phyloP scores from a whole-genome alignment of 92 coral and sea anemone species.

The Micromussa lordhowensis region DNA sequence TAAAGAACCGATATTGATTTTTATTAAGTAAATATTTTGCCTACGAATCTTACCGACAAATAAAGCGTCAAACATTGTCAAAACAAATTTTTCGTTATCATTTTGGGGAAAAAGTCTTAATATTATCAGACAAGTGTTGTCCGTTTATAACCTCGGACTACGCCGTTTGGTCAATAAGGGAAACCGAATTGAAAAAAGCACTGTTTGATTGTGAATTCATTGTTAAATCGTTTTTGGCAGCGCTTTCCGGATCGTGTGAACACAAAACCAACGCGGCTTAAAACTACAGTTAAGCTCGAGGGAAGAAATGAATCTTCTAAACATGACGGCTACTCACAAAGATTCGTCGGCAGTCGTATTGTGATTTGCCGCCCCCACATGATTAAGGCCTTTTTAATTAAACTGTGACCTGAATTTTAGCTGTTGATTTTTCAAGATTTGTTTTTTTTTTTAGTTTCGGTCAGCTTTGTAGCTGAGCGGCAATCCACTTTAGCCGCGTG shows the following conservation, averaged over 20 bases:
- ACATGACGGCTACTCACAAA: conserved; percentile 39
- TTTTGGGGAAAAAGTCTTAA: not conserved
- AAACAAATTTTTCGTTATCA: conserved; percentile 38
- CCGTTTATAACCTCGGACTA: not conserved
- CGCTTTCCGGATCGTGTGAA: conserved; percentile 36
- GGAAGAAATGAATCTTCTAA: conserved; percentile 43
- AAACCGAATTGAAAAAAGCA: not conserved
- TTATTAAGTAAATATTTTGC: conserved; percentile 72
- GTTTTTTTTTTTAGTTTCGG: conserved; percentile 30
- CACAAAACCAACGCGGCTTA: conserved; percentile 37
- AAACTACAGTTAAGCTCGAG: conserved; percentile 21
- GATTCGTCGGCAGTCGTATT: conserved; percentile 26
- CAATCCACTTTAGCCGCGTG: not conserved
- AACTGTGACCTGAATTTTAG: conserved; percentile 50
- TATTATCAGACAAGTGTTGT: not conserved
- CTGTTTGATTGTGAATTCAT: conserved; percentile 1
- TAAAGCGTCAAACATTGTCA: conserved; percentile 32
- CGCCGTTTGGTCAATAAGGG: not conserved
- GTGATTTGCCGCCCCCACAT: conserved; percentile 33
- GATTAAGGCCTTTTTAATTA: conserved; percentile 48
- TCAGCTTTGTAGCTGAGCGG: conserved; percentile 17
- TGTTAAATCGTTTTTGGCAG: conserved; percentile 16
- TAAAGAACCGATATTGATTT: conserved; percentile 61
- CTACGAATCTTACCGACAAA: conserved; percentile 50
- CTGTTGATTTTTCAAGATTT: conserved; percentile 49